Evolutionary conservation across 2,113 vertebrate species (phyloP).

Genomic region (Chloebia gouldiae): DNA sequence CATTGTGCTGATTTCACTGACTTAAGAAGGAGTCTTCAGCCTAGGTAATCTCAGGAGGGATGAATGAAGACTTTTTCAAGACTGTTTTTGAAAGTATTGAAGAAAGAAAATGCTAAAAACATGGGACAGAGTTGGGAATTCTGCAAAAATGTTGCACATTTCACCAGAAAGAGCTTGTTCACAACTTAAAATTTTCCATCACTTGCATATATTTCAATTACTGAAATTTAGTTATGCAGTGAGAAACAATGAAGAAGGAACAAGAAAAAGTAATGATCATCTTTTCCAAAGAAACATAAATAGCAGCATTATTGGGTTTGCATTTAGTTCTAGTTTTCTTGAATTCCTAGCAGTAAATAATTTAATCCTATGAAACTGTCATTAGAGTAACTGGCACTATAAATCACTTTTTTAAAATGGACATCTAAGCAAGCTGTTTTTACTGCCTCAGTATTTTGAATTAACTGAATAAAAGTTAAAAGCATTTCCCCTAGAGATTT

Average conservation of each 20-base stretch:
- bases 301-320: constrained; percentile 51
- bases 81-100: neutral
- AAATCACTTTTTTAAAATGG: constrained; percentile 73
- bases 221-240: neutral
- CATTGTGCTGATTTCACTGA: neutral
- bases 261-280: neutral
- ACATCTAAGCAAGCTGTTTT: constrained; percentile 61
- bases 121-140: neutral
- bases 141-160: neutral
- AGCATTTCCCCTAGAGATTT: constrained; percentile 36
- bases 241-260: neutral
- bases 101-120: neutral
- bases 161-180: neutral
- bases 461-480: constrained; percentile 73
- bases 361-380: constrained; percentile 72
- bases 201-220: neutral
- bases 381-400: constrained; percentile 67
- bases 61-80: neutral
- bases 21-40: neutral
- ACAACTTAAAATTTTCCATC: neutral
- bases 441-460: constrained; percentile 61
- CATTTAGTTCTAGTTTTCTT: constrained; percentile 58
- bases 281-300: constrained; percentile 52
- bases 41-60: neutral
- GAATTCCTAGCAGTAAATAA: constrained; percentile 69